Conservation (phyloP, 1,140 invertebrate genomes). For the Euura lappo region DNA sequence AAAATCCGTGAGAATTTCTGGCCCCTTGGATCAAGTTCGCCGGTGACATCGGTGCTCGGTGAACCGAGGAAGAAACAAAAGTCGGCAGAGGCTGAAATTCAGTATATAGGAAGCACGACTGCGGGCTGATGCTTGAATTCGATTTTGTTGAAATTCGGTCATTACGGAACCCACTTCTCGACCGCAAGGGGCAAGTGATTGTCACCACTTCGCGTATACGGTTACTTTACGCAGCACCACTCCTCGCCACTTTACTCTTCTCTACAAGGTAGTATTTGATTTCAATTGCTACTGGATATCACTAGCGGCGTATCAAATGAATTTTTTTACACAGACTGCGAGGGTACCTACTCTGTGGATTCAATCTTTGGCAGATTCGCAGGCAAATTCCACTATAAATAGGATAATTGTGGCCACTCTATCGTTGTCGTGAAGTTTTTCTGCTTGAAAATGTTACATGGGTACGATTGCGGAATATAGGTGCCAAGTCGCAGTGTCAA, state of each 20-base stretch:
- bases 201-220: neutral
- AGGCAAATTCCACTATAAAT: no score
- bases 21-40: neutral
- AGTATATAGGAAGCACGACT: no score
- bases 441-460: no score
- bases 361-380: no score
- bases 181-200: constrained; percentile 6
- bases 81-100: no score
- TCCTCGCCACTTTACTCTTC: neutral
- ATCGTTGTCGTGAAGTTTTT: no score
- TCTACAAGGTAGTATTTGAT: neutral
- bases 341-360: no score
- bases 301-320: neutral
- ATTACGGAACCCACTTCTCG: neutral
- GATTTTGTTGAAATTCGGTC: neutral
- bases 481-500: neutral
- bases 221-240: neutral
- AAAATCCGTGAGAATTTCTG: neutral
- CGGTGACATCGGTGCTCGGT: no score
- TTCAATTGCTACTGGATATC: constrained; percentile 5
- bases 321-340: neutral
- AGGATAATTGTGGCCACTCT: no score
- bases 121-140: neutral
- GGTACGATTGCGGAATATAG: no score
- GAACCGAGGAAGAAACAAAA: no score